phyloP scores from a whole-genome alignment of 2,888 invertebrate genomes.

The Coelopa pilipes region DNA sequence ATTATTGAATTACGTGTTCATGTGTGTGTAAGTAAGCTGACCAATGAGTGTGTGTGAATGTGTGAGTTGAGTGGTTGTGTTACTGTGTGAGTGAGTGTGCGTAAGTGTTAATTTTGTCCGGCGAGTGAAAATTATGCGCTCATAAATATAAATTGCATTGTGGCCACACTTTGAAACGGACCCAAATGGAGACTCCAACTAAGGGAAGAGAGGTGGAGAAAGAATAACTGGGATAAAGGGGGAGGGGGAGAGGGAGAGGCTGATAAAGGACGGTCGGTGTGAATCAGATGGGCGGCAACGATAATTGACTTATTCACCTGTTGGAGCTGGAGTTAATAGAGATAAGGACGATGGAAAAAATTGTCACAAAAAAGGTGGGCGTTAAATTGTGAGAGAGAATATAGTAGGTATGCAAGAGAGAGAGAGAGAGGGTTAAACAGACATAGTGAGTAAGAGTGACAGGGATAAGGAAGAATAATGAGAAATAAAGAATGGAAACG shows the following conservation, averaged over 20 bases:
- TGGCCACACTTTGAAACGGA: constrained; percentile 23
- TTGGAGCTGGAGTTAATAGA: constrained; percentile 15
- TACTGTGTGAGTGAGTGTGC: background rate
- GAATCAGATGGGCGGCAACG: background rate
- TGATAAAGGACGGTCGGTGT: background rate
- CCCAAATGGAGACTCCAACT: background rate
- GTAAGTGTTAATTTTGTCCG: background rate
- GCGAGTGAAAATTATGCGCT: constrained; percentile 33
- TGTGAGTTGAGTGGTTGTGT: constrained; percentile 12
- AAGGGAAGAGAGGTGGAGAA: background rate
- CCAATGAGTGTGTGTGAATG: background rate
- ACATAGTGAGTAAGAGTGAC: too few species aligned
- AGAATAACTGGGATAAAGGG: too few species aligned
- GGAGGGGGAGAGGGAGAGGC: background rate
- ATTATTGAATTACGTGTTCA: constrained; percentile 29
- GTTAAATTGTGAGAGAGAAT: too few species aligned
- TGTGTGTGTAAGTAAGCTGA: constrained; percentile 7
- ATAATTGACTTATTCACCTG: constrained; percentile 31
- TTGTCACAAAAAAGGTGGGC: too few species aligned
- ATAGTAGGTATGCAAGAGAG: too few species aligned
- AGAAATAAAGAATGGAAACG: too few species aligned
- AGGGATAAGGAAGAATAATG: too few species aligned
- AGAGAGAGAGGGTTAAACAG: too few species aligned
- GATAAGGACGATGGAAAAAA: too few species aligned
- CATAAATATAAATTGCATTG: constrained; percentile 37